Evolutionary conservation across 1,140 invertebrate genomes (phyloP).

Genomic region (Cydia strobilella): DNA sequence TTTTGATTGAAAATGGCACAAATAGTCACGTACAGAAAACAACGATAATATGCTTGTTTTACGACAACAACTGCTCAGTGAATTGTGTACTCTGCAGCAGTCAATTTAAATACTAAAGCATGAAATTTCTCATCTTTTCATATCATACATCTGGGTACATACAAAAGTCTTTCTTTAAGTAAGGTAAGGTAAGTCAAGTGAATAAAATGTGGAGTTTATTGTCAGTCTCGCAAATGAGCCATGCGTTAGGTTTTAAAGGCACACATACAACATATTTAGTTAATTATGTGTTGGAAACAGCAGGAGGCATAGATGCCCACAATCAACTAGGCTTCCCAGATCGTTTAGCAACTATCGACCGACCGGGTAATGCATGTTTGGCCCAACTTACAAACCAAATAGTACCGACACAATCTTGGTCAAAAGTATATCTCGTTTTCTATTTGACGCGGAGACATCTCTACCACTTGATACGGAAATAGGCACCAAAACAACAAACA

Average conservation of each 20-base stretch:
- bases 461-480: conserved; percentile 17
- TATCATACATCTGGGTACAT: conserved; percentile 16
- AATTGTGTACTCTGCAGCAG: background rate
- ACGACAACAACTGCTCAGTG: background rate
- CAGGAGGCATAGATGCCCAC: no score
- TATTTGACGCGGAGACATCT: background rate
- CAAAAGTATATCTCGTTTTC: background rate
- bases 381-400: background rate
- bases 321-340: no score
- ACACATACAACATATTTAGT: background rate
- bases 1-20: no score
- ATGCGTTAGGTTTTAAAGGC: background rate
- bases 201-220: conserved; percentile 1
- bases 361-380: no score
- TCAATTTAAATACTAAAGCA: background rate
- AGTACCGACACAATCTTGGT: background rate
- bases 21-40: conserved; percentile 55
- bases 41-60: conserved; percentile 39
- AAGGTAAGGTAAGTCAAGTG: conserved; percentile 18
- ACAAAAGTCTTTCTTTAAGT: conserved; percentile 22
- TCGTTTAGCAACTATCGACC: no score
- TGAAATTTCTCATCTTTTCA: background rate
- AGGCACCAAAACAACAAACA: conserved; percentile 20
- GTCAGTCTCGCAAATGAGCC: background rate
- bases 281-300: no score